A percentile compares a stretch with the other conserved stretches of the same genome.
These are phyloP conservation scores for Automeris io DNA, from an alignment of 2,888 invertebrate genomes.

Conservation along the genomic window DNA sequence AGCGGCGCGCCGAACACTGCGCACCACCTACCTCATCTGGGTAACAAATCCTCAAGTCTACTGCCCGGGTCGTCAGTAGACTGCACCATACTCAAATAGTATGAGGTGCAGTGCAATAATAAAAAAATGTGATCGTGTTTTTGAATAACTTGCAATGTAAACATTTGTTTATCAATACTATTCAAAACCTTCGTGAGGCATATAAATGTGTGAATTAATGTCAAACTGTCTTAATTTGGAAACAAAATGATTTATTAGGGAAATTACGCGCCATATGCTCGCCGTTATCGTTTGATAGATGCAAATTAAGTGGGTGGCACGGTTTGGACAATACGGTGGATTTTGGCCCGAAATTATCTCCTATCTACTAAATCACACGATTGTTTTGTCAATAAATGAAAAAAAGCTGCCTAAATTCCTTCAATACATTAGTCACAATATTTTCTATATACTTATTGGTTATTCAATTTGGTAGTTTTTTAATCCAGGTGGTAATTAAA, in stretches of 20 bases:
- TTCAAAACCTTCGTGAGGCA: no score
- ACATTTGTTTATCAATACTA: background rate
- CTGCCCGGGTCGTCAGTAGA: background rate
- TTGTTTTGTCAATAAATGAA: background rate
- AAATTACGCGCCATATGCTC: conserved; percentile 17
- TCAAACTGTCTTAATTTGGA: background rate
- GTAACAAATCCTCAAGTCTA: no score
- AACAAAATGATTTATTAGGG: background rate
- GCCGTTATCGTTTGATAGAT: conserved; percentile 22
- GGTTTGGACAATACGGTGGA: conserved; percentile 25
- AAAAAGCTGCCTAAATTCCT: no score
- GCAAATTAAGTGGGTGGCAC: conserved; percentile 13
- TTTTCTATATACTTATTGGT: no score
- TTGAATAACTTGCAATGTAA: background rate
- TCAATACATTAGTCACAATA: background rate
- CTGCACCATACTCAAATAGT: background rate
- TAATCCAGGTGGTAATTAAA: no score
- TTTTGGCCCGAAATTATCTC: conserved; percentile 33
- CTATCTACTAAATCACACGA: conserved; percentile 18
- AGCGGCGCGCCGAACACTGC: no score
- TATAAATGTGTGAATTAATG: background rate
- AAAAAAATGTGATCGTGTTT: no score
- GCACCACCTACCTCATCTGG: conserved; percentile 12
- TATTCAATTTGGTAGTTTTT: no score
- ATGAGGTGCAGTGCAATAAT: background rate